Evolutionary conservation across 1,140 invertebrate genomes (phyloP).

Genomic region (Tetragnatha versicolor): DNA sequence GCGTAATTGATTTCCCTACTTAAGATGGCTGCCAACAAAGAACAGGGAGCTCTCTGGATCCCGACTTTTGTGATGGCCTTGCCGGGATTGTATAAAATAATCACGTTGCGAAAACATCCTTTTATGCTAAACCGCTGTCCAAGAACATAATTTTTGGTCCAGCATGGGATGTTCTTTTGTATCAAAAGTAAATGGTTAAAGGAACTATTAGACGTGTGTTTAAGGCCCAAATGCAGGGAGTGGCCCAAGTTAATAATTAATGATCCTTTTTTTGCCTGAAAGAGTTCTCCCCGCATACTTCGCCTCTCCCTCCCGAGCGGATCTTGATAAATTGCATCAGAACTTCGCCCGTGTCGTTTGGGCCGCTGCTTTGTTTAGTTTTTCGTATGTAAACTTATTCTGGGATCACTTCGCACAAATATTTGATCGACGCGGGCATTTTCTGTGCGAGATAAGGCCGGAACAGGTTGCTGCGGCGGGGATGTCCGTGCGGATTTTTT

Average conservation of each 20-base stretch:
- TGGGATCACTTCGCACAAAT: no score
- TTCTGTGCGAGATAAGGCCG: no score
- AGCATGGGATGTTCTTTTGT: neutral
- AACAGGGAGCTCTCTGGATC: neutral
- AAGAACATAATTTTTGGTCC: slow-evolving; percentile 10
- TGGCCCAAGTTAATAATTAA: slow-evolving; percentile 32
- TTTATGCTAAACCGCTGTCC: slow-evolving; percentile 14
- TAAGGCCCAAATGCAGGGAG: slow-evolving; percentile 25
- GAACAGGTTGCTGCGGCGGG: no score
- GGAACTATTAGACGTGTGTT: slow-evolving; percentile 20
- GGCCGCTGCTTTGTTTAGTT: neutral
- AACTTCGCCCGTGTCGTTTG: neutral
- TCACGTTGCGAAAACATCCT: slow-evolving; percentile 17
- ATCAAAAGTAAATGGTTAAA: slow-evolving; percentile 27
- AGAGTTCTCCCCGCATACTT: slow-evolving; percentile 21
- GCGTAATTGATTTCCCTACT: neutral
- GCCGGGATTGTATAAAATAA: neutral
- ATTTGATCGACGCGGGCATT: no score
- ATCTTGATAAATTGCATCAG: slow-evolving; percentile 23
- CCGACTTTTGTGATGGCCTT: no score
- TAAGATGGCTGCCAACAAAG: neutral
- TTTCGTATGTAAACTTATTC: no score
- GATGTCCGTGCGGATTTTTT: no score
- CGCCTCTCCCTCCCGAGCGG: neutral
- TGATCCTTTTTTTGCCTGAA: slow-evolving; percentile 14